These are phyloP conservation scores for Pentalonia nigronervosa DNA, from an alignment of 1,140 invertebrate species.

Conservation along the genomic window DNA sequence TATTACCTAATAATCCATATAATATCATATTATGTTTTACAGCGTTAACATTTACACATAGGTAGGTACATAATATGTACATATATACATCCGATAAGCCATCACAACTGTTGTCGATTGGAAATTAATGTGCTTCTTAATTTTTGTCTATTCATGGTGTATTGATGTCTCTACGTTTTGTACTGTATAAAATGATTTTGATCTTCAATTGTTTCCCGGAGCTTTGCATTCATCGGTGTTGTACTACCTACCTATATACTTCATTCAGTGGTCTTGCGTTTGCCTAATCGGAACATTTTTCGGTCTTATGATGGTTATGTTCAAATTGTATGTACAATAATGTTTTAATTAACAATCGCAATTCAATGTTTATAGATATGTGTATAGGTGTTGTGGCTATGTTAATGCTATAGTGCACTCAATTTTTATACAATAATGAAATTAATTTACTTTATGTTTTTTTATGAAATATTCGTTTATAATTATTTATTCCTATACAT, in stretches of 20 bases:
- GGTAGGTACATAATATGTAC: background rate
- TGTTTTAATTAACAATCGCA: background rate
- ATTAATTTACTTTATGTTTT: background rate
- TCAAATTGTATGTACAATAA: background rate
- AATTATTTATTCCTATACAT: too few species aligned
- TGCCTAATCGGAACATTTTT: background rate
- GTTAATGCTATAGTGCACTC: background rate
- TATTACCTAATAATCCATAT: background rate
- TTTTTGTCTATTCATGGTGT: conserved; percentile 23
- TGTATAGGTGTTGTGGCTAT: background rate
- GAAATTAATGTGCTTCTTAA: conserved; percentile 3
- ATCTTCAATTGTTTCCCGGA: conserved; percentile 14
- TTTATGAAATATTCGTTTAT: background rate
- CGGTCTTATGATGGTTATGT: background rate
- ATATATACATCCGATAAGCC: background rate
- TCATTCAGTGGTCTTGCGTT: background rate
- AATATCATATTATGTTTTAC: background rate
- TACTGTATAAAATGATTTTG: background rate
- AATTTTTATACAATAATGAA: background rate
- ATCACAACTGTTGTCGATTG: conserved; percentile 11
- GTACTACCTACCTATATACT: too few species aligned
- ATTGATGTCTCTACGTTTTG: background rate
- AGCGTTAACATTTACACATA: background rate
- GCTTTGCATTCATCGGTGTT: conserved; percentile 17
- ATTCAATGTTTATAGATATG: background rate